A percentile compares a stretch with the other conserved stretches of the same genome.
These are phyloP conservation scores for Isaurus tuberculatus DNA, from an alignment of 92 coral and sea anemone species.

Conservation along the genomic window DNA sequence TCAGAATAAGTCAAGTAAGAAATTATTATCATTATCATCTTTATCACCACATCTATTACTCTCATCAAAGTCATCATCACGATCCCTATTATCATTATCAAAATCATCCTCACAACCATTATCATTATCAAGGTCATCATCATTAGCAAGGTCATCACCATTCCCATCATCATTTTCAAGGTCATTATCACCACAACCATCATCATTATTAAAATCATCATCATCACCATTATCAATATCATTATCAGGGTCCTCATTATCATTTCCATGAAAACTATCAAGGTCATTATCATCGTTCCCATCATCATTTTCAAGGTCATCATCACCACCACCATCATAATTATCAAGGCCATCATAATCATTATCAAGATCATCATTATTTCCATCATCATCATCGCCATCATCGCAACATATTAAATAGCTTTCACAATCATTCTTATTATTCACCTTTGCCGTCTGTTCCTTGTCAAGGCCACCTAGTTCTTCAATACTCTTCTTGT, in stretches of 20 bases:
- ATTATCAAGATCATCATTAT: not conserved
- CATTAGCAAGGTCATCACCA: no score
- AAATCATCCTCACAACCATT: not conserved
- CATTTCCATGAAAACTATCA: not conserved
- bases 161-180: not conserved
- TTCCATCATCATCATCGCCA: not conserved
- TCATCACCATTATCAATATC: no score
- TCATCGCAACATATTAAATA: not conserved
- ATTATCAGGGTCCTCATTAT: no score
- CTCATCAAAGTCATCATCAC: not conserved
- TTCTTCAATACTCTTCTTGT: conserved; percentile 78
- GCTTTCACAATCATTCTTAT: not conserved
- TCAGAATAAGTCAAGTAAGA: no score
- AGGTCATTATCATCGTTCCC: not conserved
- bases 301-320: not conserved
- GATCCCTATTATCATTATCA: not conserved
- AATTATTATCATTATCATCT: no score
- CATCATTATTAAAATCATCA: no score
- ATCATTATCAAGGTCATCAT: no score
- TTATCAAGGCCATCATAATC: not conserved
- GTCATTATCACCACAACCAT: no score
- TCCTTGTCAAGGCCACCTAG: conserved; percentile 64
- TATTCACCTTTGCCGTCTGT: conserved; percentile 73
- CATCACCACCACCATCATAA: not conserved
- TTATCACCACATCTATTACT: not conserved